Percentiles rank a stretch among this genome's conserved stretches.
Conservation (phyloP, 2,888 invertebrate species). For the Brenthis hecate region DNA sequence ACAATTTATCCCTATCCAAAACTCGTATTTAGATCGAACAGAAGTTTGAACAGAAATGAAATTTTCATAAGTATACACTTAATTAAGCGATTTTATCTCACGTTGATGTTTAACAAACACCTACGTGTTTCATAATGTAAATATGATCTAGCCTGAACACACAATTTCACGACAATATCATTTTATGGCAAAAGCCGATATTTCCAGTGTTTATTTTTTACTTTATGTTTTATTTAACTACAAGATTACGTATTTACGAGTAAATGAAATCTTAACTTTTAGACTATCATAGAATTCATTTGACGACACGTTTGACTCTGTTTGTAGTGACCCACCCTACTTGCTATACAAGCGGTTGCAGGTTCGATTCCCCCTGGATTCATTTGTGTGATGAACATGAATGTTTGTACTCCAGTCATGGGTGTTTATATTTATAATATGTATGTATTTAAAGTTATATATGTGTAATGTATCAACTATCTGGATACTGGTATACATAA, state of each 20-base stretch:
- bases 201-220: slow-evolving; percentile 21
- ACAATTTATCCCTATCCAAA: neutral
- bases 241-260: neutral
- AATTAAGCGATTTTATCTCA: slow-evolving; percentile 35
- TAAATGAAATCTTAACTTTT: neutral
- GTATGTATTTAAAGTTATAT: no score
- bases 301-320: no score
- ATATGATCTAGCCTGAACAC: slow-evolving; percentile 23
- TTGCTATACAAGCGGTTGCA: no score
- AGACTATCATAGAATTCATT: neutral
- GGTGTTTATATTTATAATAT: no score
- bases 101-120: slow-evolving; percentile 36
- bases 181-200: slow-evolving; percentile 13
- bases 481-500: no score
- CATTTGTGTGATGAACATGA: no score
- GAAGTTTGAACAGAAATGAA: neutral
- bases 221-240: neutral
- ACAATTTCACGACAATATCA: slow-evolving; percentile 18
- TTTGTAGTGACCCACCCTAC: no score
- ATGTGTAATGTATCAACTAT: no score
- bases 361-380: no score
- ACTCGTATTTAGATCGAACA: slow-evolving; percentile 1
- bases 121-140: slow-evolving; percentile 25
- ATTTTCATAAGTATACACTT: slow-evolving; percentile 8
- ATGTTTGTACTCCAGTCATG: no score